phyloP scores from a whole-genome alignment of 2,113 vertebrate genomes.

The Xiphias gladius region DNA sequence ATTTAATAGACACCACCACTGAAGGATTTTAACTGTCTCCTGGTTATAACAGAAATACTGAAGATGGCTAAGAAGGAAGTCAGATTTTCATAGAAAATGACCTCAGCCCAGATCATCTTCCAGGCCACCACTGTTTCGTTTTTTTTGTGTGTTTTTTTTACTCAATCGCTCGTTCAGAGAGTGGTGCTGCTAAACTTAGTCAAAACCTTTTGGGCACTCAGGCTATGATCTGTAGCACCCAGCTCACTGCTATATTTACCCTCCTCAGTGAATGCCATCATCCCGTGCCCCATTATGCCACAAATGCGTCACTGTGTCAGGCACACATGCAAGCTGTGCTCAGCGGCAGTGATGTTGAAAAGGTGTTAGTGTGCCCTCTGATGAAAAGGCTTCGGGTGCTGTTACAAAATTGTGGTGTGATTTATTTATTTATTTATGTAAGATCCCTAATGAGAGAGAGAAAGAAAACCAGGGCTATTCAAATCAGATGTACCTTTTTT shows the following conservation, averaged over 20 bases:
- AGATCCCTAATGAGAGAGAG: not conserved
- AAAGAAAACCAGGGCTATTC: not conserved
- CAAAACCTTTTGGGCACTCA: slow-evolving; percentile 6
- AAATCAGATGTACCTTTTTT: not conserved
- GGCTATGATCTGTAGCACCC: slow-evolving; percentile 33
- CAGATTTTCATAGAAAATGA: not conserved
- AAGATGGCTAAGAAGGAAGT: not conserved
- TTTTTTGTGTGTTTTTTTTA: not conserved
- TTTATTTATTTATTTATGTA: not conserved
- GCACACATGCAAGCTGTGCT: slow-evolving; percentile 52
- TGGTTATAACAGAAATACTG: not conserved
- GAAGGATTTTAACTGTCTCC: not conserved
- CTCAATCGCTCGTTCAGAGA: not conserved
- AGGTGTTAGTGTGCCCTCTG: slow-evolving; percentile 60
- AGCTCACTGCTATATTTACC: slow-evolving; percentile 58
- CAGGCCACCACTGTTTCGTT: not conserved
- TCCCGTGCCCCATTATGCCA: slow-evolving; percentile 38
- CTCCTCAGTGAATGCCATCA: slow-evolving; percentile 36
- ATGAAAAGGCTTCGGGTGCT: slow-evolving; percentile 43
- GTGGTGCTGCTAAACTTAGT: slow-evolving; percentile 32
- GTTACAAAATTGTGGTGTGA: slow-evolving; percentile 20
- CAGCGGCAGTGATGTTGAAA: slow-evolving; percentile 41
- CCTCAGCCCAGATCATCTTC: slow-evolving; percentile 1
- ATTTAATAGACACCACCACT: too few species aligned
- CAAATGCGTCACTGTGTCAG: slow-evolving; percentile 56